Evolutionary conservation across 2,888 invertebrate genomes (phyloP).

Genomic region (Allolobophora icterica): DNA sequence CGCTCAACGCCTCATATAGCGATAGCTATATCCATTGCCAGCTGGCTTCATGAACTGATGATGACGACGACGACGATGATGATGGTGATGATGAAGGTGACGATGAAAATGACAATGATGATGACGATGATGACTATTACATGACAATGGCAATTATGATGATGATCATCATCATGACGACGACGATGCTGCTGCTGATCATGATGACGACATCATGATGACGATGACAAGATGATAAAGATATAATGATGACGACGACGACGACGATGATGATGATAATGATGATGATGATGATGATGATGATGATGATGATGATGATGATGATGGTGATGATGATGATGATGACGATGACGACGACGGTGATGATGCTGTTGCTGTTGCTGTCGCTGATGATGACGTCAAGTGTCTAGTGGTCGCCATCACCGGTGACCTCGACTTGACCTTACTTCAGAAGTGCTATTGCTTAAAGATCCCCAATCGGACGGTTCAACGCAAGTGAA

Average conservation of each 20-base stretch:
- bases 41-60: too few species aligned
- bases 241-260: background rate
- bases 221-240: too few species aligned
- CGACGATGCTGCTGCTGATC: too few species aligned
- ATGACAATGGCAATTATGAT: background rate
- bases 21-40: too few species aligned
- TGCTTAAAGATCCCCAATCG: too few species aligned
- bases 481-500: too few species aligned
- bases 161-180: background rate
- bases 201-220: too few species aligned
- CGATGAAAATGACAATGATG: too few species aligned
- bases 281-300: background rate
- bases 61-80: too few species aligned
- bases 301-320: background rate
- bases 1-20: too few species aligned
- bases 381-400: background rate
- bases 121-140: background rate
- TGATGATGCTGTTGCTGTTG: slow-evolving; percentile 15
- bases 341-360: background rate
- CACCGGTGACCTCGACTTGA: background rate
- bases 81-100: too few species aligned
- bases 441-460: too few species aligned
- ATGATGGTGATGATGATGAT: background rate
- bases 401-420: background rate
- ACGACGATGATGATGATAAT: background rate